Conservation (phyloP, 1,140 invertebrate species). For the Pseudomyrmex cubaensis region DNA sequence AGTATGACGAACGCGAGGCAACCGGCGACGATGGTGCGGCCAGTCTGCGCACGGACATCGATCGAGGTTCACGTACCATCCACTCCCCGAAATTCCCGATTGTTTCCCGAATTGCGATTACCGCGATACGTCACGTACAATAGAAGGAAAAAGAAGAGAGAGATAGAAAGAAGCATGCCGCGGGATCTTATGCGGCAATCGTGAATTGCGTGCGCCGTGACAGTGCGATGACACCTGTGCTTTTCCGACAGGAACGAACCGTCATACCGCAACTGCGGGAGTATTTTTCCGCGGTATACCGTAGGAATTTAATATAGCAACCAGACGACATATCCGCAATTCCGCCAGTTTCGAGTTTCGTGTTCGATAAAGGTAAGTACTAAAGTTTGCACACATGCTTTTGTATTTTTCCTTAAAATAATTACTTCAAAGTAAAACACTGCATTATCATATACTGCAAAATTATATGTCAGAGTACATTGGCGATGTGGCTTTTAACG, state of each 20-base stretch:
- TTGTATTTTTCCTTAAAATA: no score
- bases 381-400: no score
- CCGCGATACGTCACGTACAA: slow-evolving; percentile 39
- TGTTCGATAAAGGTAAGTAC: slow-evolving; percentile 25
- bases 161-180: slow-evolving; percentile 12
- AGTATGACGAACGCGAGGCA: slow-evolving; percentile 73
- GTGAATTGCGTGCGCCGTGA: slow-evolving; percentile 57
- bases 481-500: no score
- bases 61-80: slow-evolving; percentile 77
- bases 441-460: no score
- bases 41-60: slow-evolving; percentile 84
- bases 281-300: slow-evolving; percentile 43
- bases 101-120: slow-evolving; percentile 70
- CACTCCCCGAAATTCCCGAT: slow-evolving; percentile 72
- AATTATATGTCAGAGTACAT: no score
- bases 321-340: slow-evolving; percentile 13
- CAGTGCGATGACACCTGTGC: slow-evolving; percentile 70
- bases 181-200: slow-evolving; percentile 23
- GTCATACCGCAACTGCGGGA: slow-evolving; percentile 15
- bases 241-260: slow-evolving; percentile 54
- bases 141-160: background rate
- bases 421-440: no score
- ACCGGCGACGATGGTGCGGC: slow-evolving; percentile 67
- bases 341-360: slow-evolving; percentile 9
- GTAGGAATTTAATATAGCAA: slow-evolving; percentile 27